Base-by-base conservation (phyloP, 2,797 vertebrate species). In the Rhinogobio ventralis region DNA sequence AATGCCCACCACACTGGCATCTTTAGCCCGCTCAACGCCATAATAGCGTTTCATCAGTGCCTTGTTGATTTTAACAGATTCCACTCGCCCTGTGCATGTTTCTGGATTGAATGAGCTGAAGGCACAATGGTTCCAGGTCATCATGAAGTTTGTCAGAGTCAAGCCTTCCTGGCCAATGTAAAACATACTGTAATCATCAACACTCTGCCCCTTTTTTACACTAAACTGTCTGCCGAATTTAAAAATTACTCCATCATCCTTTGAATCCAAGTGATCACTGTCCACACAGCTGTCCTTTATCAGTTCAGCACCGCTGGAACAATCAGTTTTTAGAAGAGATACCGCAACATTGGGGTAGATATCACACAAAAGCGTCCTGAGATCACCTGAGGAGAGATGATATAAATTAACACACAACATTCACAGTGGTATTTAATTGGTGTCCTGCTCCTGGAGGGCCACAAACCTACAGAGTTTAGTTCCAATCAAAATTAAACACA, bases 1-100 rank as follows among this genome's bases (percentile, higher is more conserved):
- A 91, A 99, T 96, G 67, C 98, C 98, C 0, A 99, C 97, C 80
- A 98, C 97, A 0, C 0, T 87, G 28, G 98, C 97, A 0, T 99
- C 98, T 89, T 96, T 97, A 3, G 97, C 97, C 73, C 94, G 93
- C 89, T 99, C 98, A 20, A 99, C 96, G 36, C 96, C 94, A 77
- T 99, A 99, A 42, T 93, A 97, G 11, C 98, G 95, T 77, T 97
- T 97, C 94, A 97, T 97, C 87, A 98, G 93, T 0, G 96, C 93
- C 0, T 95, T 95, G 90, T 95, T 96, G 74, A 97, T 92, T 0
- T 92, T 92, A 13, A 95, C 82, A 0, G 95, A 95, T 94, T 99
- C 97, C 0, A 51, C 87, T 88, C 96, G 94, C 19, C 95, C 95
- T 0, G 64, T 90, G 64, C 89, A 86, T 0, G 95, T 96, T n/a